A percentile compares a stretch with the other conserved stretches of the same genome.
These are phyloP conservation scores for Salminus brasiliensis DNA, from an alignment of 2,113 vertebrate genomes.

Conservation along the genomic window DNA sequence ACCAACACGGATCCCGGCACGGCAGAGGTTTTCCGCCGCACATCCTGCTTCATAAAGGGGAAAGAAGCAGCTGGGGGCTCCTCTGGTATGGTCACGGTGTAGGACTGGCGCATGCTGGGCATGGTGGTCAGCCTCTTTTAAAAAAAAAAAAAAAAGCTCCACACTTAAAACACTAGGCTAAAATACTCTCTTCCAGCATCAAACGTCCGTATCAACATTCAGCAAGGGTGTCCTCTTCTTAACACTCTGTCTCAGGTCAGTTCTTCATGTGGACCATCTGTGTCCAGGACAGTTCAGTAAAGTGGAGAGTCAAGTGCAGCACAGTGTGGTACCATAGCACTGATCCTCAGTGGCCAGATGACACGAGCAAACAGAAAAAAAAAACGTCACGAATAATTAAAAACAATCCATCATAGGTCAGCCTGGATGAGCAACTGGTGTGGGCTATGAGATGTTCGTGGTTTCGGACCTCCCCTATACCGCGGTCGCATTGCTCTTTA, in stretches of 20 bases:
- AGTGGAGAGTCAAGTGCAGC: background rate
- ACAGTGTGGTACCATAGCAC: background rate
- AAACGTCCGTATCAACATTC: background rate
- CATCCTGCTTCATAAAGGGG: constrained; percentile 84
- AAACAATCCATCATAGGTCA: background rate
- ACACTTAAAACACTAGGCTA: too few species aligned
- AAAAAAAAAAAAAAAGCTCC: too few species aligned
- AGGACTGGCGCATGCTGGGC: constrained; percentile 87
- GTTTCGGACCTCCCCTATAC: background rate
- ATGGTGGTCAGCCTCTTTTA: constrained; percentile 46
- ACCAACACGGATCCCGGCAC: constrained; percentile 89
- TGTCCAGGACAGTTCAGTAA: background rate
- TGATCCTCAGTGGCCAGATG: background rate
- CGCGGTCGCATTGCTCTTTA: constrained; percentile 20
- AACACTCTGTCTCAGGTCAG: background rate
- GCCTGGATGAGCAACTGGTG: background rate
- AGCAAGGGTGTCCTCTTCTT: background rate
- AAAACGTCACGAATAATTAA: background rate
- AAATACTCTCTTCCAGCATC: background rate
- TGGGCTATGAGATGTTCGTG: background rate
- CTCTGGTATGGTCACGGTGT: constrained; percentile 89
- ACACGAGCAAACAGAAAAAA: background rate
- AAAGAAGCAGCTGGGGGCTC: constrained; percentile 82
- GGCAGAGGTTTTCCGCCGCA: constrained; percentile 78
- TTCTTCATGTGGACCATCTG: background rate